Evolutionary conservation across 1,140 invertebrate species (phyloP), one percentile per base, ranked within the genome.

Genomic region (Aphaenogaster rudis): DNA sequence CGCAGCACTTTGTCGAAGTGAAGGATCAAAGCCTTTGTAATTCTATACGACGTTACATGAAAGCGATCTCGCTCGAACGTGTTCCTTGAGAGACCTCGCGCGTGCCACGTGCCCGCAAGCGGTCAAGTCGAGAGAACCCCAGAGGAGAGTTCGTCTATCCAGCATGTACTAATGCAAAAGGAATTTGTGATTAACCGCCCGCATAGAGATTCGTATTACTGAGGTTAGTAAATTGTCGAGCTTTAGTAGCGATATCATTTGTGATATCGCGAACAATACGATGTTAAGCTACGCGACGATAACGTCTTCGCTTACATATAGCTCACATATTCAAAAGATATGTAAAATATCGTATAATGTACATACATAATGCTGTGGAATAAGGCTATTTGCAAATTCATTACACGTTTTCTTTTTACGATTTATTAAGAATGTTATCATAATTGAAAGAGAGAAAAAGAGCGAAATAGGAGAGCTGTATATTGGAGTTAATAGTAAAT

Each of bases 11-110:
- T 78, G 88, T 87, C 50, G 84, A 64, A 69, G 82, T 81, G 69
- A 80, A 66, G 77, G 84, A 90, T 90, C 84, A 90, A 89, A 89
- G 88, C 82, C 88, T 90, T 90, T 89, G 88, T 89, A 89, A 89
- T 87, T 82, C 88, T 77, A 81, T 89, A 78, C 63, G 52, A n/a
- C 28, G 69, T n/a, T n/a, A 61, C 50, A 67, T 77, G 81, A 86
- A 87, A 90, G 88, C 71, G 33, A 52, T 74, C 59, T 17, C 36
- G 13, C 36, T 76, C 11, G 50, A 89, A 54, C 54, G 33, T 64
- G 69, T 89, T 86, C 59, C 69, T 72, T 42, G 57, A 52, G 76
- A 36, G 54, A 76, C 13, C 66, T n/a, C 5, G 88, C 42, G 59
- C 76, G 28, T 72, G 42, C 45, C 17, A 13, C 11, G 11, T 45